These are phyloP conservation scores for Aspiorhynchus laticeps DNA, from an alignment of 2,113 vertebrate species.

Conservation along the genomic window DNA sequence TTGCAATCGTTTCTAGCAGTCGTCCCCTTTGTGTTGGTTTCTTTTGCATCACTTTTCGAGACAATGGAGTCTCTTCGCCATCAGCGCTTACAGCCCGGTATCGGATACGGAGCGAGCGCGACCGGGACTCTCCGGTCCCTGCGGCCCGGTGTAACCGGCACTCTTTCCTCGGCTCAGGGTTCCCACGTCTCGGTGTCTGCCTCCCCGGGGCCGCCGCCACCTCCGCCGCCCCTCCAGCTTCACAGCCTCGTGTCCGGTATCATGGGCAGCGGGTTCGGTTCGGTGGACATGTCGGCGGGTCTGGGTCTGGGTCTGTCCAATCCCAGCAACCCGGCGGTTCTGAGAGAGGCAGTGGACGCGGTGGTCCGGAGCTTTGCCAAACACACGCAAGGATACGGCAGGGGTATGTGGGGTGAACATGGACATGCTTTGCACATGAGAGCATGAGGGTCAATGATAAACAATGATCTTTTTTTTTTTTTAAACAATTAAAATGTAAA, in stretches of 20 bases:
- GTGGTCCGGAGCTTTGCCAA: slow-evolving; percentile 96
- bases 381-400: slow-evolving; percentile 94
- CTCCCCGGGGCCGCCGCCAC: slow-evolving; percentile 78
- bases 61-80: slow-evolving; percentile 87
- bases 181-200: slow-evolving; percentile 68
- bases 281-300: slow-evolving; percentile 48
- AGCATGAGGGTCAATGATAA: background rate
- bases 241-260: slow-evolving; percentile 77
- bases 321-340: slow-evolving; percentile 85
- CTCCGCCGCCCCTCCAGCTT: slow-evolving; percentile 79
- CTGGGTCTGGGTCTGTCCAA: slow-evolving; percentile 69
- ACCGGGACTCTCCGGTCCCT: slow-evolving; percentile 77
- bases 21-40: slow-evolving; percentile 14
- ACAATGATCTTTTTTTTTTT: background rate
- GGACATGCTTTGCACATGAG: background rate
- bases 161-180: slow-evolving; percentile 67
- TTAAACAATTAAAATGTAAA: background rate
- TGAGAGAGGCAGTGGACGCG: slow-evolving; percentile 93
- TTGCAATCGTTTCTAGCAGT: background rate
- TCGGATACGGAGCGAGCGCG: slow-evolving; percentile 72
- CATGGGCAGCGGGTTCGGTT: slow-evolving; percentile 72
- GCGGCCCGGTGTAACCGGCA: slow-evolving; percentile 74
- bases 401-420: slow-evolving; percentile 77
- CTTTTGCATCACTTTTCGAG: slow-evolving; percentile 46
- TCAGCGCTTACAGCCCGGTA: slow-evolving; percentile 85